Evolutionary conservation across 1,140 invertebrate species (phyloP), one percentile per base, ranked within the genome.

Genomic region (Babylonia areolata): DNA sequence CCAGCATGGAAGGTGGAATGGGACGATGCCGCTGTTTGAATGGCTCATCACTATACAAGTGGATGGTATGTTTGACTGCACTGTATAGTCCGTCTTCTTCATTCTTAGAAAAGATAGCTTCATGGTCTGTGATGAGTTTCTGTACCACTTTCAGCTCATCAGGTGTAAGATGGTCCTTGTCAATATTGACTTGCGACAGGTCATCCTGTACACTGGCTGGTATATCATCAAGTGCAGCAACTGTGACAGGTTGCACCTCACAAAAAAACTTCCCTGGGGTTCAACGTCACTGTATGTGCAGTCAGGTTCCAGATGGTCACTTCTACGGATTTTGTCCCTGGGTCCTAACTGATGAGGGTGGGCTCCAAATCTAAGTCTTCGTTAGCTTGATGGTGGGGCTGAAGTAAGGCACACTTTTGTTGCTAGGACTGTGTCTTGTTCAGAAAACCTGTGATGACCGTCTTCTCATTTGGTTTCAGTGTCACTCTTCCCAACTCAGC

Each of bases 351-450:
- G 12, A 85, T 73, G n/a, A 85, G 71, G 37, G 71, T 77, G 5
- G 84, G 84, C 20, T 35, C 40, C 28, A 85, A 35, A n/a, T 85
- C 84, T 23, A 85, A 33, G 46, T 85, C 78, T 37, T 73, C 39
- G n/a, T 23, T 37, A 9, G 33, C 42, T 31, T 54, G 78, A 6
- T 20, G 3, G 33, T 78, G 77, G 5, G 33, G 40, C 31, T 80
- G 78, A 2, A 80, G 31, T 39, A 88, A 54, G 1, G 81, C 82
- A 71, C 85, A 90, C 23, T 82, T 86, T 46, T 71, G n/a, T n/a
- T n/a, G n/a, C n/a, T n/a, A n/a, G n/a, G n/a, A n/a, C n/a, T n/a
- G n/a, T n/a, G n/a, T n/a, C n/a, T n/a, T n/a, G n/a, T n/a, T n/a
- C n/a, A n/a, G n/a, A n/a, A n/a, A n/a, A n/a, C n/a, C n/a, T n/a